Base-by-base conservation (phyloP, 2,797 vertebrate genomes). In the Pteronotus mesoamericanus region DNA sequence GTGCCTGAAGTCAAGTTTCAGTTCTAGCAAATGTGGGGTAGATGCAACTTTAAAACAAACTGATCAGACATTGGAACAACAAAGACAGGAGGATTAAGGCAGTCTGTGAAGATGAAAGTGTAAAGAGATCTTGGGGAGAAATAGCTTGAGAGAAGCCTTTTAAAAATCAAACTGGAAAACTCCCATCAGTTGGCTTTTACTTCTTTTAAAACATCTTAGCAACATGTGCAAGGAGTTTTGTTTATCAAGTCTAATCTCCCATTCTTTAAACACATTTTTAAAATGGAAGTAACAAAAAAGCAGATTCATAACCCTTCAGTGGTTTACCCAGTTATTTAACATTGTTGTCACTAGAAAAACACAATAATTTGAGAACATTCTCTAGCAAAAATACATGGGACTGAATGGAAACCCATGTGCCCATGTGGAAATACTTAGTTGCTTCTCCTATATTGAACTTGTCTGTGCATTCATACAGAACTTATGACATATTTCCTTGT, bases 31-130 rank as follows among this genome's bases (percentile, higher is more conserved):
- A 98, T 97, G 91, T 97, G 87, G 95, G 61, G 94, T 97, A 97
- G 96, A 97, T 93, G 80, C 59, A 95, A 98, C 96, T 98, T 98
- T 98, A 98, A 98, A 98, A 98, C 97, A 98, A 98, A 96, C 96
- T 97, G 98, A 98, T 98, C 94, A 9, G 77, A 89, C 97, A 97
- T 72, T 96, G 96, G 94, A 98, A 98, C 95, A 98, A 98, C 97
- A 98, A 98, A 98, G 97, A 97, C 94, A 77, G 46, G 82, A 97
- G 94, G 97, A 98, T 98, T 98, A 98, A 98, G 98, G 96, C 95
- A 98, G 97, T 97, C 97, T 98, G 86, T 6, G 22, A 97, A 98
- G 98, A 98, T 97, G 96, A 98, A 98, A 98, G 97, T 95, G 48
- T 89, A 97, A 94, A 96, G 97, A 98, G 97, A 97, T 98, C 97